These are phyloP conservation scores for Noturus placidus DNA, from an alignment of 2,113 vertebrate species.

Conservation along the genomic window DNA sequence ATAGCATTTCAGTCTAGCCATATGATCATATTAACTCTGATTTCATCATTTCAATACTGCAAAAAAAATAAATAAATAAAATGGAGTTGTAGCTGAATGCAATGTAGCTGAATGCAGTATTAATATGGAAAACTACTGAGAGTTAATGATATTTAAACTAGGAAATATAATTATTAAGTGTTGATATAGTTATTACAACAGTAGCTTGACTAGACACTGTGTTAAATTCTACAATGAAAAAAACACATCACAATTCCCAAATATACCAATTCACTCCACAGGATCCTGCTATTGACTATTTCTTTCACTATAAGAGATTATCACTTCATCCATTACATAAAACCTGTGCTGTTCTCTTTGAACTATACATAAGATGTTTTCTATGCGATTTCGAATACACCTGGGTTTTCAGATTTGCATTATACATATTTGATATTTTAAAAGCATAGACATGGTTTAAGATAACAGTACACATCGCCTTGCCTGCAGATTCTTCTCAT, in stretches of 20 bases:
- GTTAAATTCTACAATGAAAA: background rate
- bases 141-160: background rate
- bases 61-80: background rate
- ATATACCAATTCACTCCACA: constrained; percentile 68
- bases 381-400: constrained; percentile 27
- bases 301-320: constrained; percentile 58
- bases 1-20: background rate
- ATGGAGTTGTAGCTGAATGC: background rate
- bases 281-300: constrained; percentile 57
- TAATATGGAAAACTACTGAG: background rate
- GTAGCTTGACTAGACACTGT: background rate
- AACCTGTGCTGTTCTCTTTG: constrained; percentile 74
- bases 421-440: constrained; percentile 21
- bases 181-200: no score
- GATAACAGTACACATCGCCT: constrained; percentile 72
- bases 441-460: constrained; percentile 62
- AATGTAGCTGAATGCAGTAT: background rate
- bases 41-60: background rate
- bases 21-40: background rate
- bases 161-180: no score
- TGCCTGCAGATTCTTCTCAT: constrained; percentile 71
- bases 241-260: constrained; percentile 42
- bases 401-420: constrained; percentile 38
- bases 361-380: constrained; percentile 53
- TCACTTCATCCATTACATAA: constrained; percentile 51